A percentile compares a stretch with the other conserved stretches of the same genome.
Evolutionary conservation across 2,797 vertebrate genomes (phyloP).

Genomic region (Rhynchotus rufescens): DNA sequence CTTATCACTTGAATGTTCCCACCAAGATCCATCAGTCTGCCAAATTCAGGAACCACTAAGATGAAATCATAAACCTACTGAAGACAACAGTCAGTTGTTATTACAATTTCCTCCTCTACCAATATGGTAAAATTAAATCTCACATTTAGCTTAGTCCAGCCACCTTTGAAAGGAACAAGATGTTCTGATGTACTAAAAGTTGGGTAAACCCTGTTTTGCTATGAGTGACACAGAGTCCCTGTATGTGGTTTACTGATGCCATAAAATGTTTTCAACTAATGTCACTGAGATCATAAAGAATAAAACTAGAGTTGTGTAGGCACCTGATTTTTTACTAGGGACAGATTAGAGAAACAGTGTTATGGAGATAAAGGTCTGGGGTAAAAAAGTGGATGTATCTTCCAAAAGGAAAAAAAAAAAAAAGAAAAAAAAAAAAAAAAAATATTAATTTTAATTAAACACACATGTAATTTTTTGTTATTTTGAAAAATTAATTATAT

Average conservation of each 20-base stretch:
- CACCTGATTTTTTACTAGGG: neutral
- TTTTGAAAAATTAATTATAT: neutral
- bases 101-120: neutral
- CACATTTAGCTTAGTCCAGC: neutral
- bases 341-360: neutral
- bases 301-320: neutral
- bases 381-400: neutral
- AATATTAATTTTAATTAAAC: neutral
- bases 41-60: neutral
- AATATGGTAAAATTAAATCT: neutral
- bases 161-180: neutral
- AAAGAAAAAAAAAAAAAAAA: neutral
- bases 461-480: neutral
- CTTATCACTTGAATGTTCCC: neutral
- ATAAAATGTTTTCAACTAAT: neutral
- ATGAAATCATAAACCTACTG: neutral
- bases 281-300: neutral
- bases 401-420: neutral
- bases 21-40: neutral
- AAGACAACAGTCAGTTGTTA: neutral
- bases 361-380: neutral
- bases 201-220: neutral
- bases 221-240: neutral
- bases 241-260: neutral
- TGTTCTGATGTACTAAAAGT: neutral